Evolutionary conservation across 2,113 vertebrate species (phyloP).

Genomic region (Platanista minor): DNA sequence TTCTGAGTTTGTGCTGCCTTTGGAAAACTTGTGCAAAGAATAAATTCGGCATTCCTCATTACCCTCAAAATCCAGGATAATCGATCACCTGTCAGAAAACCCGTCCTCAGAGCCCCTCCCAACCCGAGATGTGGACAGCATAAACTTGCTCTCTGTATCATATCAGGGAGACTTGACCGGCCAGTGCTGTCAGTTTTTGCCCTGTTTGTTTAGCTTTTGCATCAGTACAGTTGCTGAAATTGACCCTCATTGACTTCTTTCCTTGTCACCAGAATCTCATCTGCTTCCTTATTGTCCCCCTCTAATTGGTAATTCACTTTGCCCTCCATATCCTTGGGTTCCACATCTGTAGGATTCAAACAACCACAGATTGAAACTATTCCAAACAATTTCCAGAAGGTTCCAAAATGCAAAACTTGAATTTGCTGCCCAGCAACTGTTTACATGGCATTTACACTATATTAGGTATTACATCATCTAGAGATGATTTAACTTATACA

Average conservation of each 20-base stretch:
- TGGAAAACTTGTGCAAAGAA: neutral
- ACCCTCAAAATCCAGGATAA: accelerated
- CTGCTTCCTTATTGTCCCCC: neutral
- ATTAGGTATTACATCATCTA: neutral
- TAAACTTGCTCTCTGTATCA: neutral
- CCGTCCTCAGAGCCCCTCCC: neutral
- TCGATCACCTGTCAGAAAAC: accelerated
- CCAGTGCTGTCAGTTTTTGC: neutral
- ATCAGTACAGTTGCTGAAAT: neutral
- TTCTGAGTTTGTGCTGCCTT: neutral
- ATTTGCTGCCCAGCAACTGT: neutral
- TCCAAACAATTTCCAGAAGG: neutral
- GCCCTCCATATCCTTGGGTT: neutral
- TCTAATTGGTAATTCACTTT: neutral
- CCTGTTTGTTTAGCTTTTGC: neutral
- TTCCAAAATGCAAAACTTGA: neutral
- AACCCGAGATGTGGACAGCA: accelerated
- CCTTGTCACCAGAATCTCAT: neutral
- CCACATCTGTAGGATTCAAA: neutral
- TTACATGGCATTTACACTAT: neutral
- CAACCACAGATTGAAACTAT: neutral
- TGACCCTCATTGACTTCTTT: neutral
- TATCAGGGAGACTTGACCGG: neutral
- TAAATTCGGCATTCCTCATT: neutral
- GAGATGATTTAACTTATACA: neutral